phyloP scores from a whole-genome alignment of 2,797 vertebrate species.

The Epinephelus coioides region DNA sequence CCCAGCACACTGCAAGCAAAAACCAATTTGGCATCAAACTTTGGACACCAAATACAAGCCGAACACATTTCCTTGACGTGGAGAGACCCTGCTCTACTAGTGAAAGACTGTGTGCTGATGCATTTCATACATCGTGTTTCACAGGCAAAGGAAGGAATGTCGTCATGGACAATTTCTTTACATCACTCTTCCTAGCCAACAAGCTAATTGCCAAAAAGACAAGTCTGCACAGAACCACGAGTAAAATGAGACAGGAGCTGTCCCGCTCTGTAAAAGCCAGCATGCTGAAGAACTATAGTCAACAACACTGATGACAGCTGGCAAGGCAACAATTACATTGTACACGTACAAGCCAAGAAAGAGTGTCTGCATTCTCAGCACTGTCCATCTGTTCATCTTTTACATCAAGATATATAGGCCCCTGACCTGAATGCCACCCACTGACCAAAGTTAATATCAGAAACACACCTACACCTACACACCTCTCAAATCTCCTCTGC shows the following conservation, averaged over 20 bases:
- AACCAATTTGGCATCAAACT: conserved; percentile 37
- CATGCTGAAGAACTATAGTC: conserved; percentile 40
- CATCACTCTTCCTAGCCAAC: conserved; percentile 34
- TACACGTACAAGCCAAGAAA: conserved; percentile 30
- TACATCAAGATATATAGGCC: not conserved
- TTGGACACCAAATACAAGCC: conserved; percentile 23
- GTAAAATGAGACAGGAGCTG: conserved; percentile 43
- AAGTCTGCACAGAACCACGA: conserved; percentile 26
- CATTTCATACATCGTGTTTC: conserved; percentile 28
- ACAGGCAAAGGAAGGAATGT: conserved; percentile 33
- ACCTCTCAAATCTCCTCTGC: not conserved
- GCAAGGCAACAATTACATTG: conserved; percentile 37
- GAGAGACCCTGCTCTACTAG: conserved; percentile 14
- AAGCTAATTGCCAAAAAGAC: conserved; percentile 54
- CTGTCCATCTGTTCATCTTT: conserved; percentile 27
- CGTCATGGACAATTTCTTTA: conserved; percentile 50
- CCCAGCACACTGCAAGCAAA: conserved; percentile 18
- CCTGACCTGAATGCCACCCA: conserved; percentile 6
- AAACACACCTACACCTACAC: conserved; percentile 2
- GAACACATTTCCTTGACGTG: conserved; percentile 10
- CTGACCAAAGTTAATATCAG: not conserved
- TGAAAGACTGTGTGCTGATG: conserved; percentile 23
- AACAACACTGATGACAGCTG: conserved; percentile 56
- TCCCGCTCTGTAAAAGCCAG: conserved; percentile 24
- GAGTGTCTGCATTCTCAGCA: conserved; percentile 30